A percentile compares a stretch with the other conserved stretches of the same genome.
These are phyloP conservation scores for Callyntrura sp. DNA, from an alignment of 2,888 invertebrate genomes.

Conservation along the genomic window DNA sequence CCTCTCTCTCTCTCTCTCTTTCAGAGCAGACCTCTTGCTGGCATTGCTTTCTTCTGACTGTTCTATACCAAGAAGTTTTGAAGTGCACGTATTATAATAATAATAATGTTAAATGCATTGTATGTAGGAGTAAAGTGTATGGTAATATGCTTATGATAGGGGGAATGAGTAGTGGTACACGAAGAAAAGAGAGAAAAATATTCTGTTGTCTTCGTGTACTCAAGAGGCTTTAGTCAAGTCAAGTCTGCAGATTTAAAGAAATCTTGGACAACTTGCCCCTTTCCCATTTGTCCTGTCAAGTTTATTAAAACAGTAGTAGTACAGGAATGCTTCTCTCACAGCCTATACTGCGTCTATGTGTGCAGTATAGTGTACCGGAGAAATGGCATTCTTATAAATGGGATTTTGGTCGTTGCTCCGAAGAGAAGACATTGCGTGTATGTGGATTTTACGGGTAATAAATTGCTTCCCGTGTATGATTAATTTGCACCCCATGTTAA, in stretches of 20 bases:
- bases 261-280: conserved; percentile 77
- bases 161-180: conserved; percentile 24
- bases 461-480: conserved; percentile 75
- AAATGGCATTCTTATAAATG: not conserved
- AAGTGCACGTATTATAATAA: not conserved
- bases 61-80: not conserved
- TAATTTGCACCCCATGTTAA: conserved; percentile 64
- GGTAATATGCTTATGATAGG: conserved; percentile 15
- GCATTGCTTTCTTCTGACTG: conserved; percentile 65
- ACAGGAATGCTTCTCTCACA: conserved; percentile 2
- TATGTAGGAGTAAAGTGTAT: not conserved
- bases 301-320: conserved; percentile 28
- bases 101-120: not conserved
- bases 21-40: conserved; percentile 34
- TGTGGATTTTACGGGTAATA: conserved; percentile 75
- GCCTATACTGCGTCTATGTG: not conserved
- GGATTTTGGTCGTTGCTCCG: not conserved
- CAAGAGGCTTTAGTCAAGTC: conserved; percentile 65
- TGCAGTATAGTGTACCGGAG: not conserved
- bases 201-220: conserved; percentile 48
- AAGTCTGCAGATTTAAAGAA: conserved; percentile 72
- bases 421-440: conserved; percentile 68
- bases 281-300: conserved; percentile 76
- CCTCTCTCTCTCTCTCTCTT: conserved; percentile 11
- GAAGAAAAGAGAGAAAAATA: not conserved